Conservation (phyloP, 2,797 vertebrate species). For the Rhabdomys pumilio region DNA sequence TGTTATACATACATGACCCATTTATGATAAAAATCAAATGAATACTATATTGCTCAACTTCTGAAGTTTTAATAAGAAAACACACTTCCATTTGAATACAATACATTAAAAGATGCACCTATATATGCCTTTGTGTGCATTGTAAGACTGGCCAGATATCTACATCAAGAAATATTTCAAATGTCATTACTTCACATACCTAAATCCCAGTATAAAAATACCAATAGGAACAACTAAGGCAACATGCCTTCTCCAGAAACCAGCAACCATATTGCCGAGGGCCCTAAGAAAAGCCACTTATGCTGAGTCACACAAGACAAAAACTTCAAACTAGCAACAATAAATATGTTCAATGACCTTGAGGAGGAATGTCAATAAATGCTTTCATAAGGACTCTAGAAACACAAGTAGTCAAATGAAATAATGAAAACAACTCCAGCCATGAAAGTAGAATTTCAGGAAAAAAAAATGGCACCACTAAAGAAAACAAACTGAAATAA, state of each 20-base stretch:
- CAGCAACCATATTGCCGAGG: neutral
- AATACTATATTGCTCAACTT: neutral
- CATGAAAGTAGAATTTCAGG: neutral
- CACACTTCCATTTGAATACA: neutral
- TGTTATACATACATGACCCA: neutral
- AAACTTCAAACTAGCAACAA: neutral
- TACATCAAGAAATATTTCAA: neutral
- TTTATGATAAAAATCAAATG: neutral
- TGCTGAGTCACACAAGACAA: neutral
- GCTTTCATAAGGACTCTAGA: neutral
- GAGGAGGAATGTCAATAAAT: neutral
- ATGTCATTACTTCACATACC: neutral
- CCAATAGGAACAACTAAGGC: neutral
- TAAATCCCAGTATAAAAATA: neutral
- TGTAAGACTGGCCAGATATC: neutral
- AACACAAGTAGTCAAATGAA: neutral
- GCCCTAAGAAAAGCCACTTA: neutral
- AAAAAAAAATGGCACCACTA: neutral
- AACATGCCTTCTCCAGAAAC: neutral
- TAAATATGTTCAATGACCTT: neutral
- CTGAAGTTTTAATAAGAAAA: constrained; percentile 33
- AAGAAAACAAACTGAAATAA: neutral
- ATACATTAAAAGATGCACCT: neutral
- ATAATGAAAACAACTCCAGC: neutral
- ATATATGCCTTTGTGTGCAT: neutral